A percentile compares a stretch with the other conserved stretches of the same genome.
These are phyloP conservation scores for Megaceryle maxima DNA, from an alignment of 2,113 vertebrate genomes.

Conservation along the genomic window DNA sequence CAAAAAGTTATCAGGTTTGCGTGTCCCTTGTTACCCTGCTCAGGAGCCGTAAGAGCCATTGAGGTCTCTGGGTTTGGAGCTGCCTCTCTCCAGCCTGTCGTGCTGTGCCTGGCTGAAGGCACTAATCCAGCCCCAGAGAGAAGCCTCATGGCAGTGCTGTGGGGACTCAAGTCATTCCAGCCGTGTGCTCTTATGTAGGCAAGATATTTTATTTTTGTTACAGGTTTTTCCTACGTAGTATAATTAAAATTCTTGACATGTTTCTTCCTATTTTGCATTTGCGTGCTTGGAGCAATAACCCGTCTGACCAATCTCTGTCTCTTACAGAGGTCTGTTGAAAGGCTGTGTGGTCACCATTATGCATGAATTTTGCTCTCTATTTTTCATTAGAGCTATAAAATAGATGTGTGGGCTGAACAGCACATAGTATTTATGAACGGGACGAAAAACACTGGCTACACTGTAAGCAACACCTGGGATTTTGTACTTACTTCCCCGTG, in stretches of 20 bases:
- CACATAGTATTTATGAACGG: background rate
- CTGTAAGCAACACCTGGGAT: background rate
- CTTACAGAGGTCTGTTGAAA: background rate
- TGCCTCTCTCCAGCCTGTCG: background rate
- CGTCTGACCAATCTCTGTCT: background rate
- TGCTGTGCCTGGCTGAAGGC: constrained; percentile 10
- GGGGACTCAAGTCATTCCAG: constrained; percentile 40
- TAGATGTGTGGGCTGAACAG: constrained; percentile 43
- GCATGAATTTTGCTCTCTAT: constrained; percentile 24
- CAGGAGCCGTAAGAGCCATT: background rate
- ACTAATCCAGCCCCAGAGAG: constrained; percentile 19
- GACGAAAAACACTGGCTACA: background rate
- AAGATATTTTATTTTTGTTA: constrained; percentile 45
- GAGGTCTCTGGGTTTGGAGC: background rate
- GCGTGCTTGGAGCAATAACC: background rate
- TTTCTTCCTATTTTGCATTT: constrained; percentile 8
- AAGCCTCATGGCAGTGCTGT: background rate
- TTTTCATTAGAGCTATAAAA: constrained; percentile 46
- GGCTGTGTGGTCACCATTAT: background rate
- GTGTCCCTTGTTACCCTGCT: background rate
- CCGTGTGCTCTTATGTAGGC: constrained; percentile 3
- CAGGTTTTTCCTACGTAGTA: background rate
- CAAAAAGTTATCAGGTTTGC: background rate
- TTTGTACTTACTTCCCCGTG: constrained; percentile 28
- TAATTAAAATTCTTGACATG: constrained; percentile 46